Evolutionary conservation across 2,888 invertebrate species (phyloP), one percentile per base, ranked within the genome.

Genomic region (Temnothorax rugatulus): DNA sequence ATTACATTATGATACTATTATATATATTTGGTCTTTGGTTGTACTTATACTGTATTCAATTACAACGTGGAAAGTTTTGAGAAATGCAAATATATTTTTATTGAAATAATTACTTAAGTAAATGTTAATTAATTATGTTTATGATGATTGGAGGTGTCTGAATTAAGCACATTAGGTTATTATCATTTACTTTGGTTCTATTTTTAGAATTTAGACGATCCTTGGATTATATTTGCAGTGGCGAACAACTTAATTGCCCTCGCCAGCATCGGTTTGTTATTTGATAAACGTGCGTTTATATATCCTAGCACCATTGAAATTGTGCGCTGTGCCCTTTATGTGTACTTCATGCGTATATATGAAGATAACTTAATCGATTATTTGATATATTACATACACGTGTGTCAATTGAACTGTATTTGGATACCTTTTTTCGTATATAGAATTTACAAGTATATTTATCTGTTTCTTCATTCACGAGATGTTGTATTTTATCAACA

Each of bases 251-350:
- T 97, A 64, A 96, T 96, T 3, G 97, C 97, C 0, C 94, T 97
- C 18, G 97, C 97, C 0, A 95, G 96, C 38, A 97, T 97, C 73
- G 97, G 97, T 0, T 96, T 97, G 95, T 93, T 97, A 11, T 96
- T 97, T 90, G 97, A 97, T 90, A 96, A 96, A 90, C 9, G 15
- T 69, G 11, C 34, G 1, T 64, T 64, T 64, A 76, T 52, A 15
- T 95, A 96, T 89, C 97, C 97, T 0, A 95, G 96, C 9, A 91
- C 96, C 1, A 95, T 97, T 52, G 97, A 97, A 94, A 95, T 97
- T 1, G 86, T 96, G 1, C 96, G 97, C 13, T 97, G 97, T 91
- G 95, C 96, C n/a, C 93, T 96, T 0, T 95, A 97, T 34, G 96
- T 97, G 93, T 18, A 94, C 94, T 11, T 95, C 0, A 29, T 57